Percentiles rank a stretch among this genome's conserved stretches.
These are phyloP conservation scores for Drosophila melanosoma DNA, from an alignment of 2,888 invertebrate genomes.

Conservation along the genomic window DNA sequence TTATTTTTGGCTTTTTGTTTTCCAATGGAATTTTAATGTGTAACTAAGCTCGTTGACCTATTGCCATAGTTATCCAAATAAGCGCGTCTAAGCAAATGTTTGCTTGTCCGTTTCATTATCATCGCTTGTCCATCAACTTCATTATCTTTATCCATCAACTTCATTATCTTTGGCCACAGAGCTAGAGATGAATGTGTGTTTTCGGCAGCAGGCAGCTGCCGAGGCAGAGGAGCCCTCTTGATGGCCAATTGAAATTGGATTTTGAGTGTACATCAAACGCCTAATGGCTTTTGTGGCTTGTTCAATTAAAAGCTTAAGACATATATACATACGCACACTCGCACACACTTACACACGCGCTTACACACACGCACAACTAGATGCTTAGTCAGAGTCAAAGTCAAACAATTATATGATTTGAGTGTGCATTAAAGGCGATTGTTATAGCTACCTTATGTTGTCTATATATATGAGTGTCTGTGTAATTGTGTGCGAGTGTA, in stretches of 20 bases:
- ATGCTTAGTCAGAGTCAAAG: constrained; percentile 22
- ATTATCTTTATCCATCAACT: constrained; percentile 41
- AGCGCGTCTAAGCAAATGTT: constrained; percentile 59
- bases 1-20: neutral
- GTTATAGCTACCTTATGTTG: constrained; percentile 35
- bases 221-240: constrained; percentile 31
- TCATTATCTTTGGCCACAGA: constrained; percentile 5
- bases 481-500: constrained; percentile 8
- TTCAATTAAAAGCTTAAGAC: constrained; percentile 75
- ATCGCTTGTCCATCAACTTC: constrained; percentile 56
- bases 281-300: constrained; percentile 69
- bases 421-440: constrained; percentile 43
- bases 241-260: constrained; percentile 68
- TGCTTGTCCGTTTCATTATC: constrained; percentile 68
- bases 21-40: neutral
- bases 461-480: constrained; percentile 1
- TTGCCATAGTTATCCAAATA: constrained; percentile 62
- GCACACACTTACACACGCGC: constrained; percentile 3
- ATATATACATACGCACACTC: constrained; percentile 12
- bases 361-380: neutral
- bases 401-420: constrained; percentile 54
- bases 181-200: neutral
- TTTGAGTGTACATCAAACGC: constrained; percentile 57
- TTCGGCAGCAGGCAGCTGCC: constrained; percentile 12
- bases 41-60: constrained; percentile 67